Evolutionary conservation across 2,888 invertebrate genomes (phyloP).

Genomic region (Apamea anceps): DNA sequence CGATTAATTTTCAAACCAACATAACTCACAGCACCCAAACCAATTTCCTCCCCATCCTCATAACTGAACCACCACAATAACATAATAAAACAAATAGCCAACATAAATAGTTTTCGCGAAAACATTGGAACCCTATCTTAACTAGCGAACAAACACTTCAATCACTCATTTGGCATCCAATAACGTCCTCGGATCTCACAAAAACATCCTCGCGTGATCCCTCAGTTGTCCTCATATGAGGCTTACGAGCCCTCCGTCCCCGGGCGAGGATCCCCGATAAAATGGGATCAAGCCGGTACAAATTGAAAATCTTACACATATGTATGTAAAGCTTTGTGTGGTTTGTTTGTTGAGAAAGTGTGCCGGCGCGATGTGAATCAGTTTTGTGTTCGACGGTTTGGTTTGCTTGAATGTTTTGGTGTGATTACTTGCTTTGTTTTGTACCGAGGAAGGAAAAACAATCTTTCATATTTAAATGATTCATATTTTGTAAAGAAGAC

Average conservation of each 20-base stretch:
- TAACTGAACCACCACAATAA: slow-evolving; percentile 40
- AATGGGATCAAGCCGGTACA: slow-evolving; percentile 68
- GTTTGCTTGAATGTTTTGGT: not conserved
- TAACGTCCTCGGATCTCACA: slow-evolving; percentile 64
- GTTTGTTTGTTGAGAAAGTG: slow-evolving; percentile 53
- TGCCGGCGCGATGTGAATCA: slow-evolving; percentile 25
- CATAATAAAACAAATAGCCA: slow-evolving; percentile 63
- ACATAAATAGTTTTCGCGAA: slow-evolving; percentile 60
- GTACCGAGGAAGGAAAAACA: not conserved
- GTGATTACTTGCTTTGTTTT: not conserved
- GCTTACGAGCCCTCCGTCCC: slow-evolving; percentile 60
- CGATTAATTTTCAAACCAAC: not conserved
- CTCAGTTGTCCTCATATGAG: slow-evolving; percentile 48
- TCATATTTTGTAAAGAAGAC: not conserved
- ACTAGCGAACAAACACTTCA: slow-evolving; percentile 67
- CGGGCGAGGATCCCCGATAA: slow-evolving; percentile 69
- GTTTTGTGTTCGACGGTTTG: not conserved
- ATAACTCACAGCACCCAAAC: slow-evolving; percentile 18
- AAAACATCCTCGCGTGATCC: slow-evolving; percentile 64
- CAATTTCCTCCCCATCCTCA: slow-evolving; percentile 6
- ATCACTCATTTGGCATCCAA: slow-evolving; percentile 71
- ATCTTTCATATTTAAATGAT: no score
- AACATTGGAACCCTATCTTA: slow-evolving; percentile 67
- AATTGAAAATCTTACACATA: slow-evolving; percentile 71
- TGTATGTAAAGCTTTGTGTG: slow-evolving; percentile 63